Base-by-base conservation (phyloP, 2,888 invertebrate genomes). In the Crossocerus cetratus region DNA sequence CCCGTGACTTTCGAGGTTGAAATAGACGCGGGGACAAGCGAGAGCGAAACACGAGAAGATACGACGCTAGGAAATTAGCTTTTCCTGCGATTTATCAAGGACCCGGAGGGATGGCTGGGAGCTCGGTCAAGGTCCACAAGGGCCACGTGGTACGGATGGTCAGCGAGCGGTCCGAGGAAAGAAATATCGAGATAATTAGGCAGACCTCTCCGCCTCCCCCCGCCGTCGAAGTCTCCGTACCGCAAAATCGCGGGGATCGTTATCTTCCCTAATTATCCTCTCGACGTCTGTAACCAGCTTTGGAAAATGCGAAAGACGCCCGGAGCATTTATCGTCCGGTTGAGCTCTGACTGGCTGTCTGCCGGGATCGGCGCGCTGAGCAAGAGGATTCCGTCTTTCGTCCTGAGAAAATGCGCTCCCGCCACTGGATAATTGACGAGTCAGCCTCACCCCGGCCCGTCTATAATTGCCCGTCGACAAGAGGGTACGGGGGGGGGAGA, bases 181-280 rank as follows among this genome's bases (percentile, higher is more conserved):
- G 62, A 73, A 73, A 61, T 65, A 59, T 68, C 71, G 70, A 68
- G 68, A 65, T 76, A 76, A 76, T 76, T 74, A 74, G 64, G 58
- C 49, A 16, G 14, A 49, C 8, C 5, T 14, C 53, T 22, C 42
- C 45, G n/a, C 59, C 49, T 8, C 5, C 11, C 32, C 32, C 32
- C 32, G 32, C 61, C n/a, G n/a, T 62, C 16, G n/a, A 22, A 22
- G 44, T 16, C 16, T 32, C 16, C 43, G 22, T 16, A 4, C 44
- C 49, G 44, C 22, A 57, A 54, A 71, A 64, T 64, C 64, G 59
- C 66, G 64, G 21, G 63, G 60, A 64, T 63, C 65, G 65, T 69
- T 62, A 65, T 65, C 65, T 55, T 57, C 61, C 45, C 45, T 62
- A 62, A 72, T 72, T 65, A 69, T 69, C 54, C 65, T 59, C 57